Conservation (phyloP, 2,113 vertebrate species). For the Canis aureus region DNA sequence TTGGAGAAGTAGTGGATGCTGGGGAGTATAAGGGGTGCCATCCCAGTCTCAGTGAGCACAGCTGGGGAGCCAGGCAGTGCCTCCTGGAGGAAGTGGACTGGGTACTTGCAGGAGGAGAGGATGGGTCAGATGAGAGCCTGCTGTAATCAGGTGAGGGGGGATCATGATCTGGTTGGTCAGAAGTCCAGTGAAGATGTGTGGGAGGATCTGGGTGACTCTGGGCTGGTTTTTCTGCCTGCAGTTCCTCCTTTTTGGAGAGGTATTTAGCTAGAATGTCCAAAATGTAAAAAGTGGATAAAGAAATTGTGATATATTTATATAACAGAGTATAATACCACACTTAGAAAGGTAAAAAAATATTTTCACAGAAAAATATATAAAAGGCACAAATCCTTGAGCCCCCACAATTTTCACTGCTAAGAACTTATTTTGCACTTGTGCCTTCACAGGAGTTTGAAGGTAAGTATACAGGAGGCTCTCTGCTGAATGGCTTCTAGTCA, state of each 20-base stretch:
- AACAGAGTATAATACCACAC: neutral
- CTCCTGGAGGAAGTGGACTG: neutral
- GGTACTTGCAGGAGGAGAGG: neutral
- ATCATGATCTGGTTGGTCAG: neutral
- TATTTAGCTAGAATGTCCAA: neutral
- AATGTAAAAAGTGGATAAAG: neutral
- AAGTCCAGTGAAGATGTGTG: neutral
- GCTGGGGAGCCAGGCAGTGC: neutral
- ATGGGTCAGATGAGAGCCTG: neutral
- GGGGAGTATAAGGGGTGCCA: neutral
- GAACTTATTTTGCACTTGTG: neutral
- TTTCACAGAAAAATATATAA: neutral
- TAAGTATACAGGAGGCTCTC: neutral
- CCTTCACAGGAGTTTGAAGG: neutral
- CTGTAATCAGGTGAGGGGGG: accelerated
- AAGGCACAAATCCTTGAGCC: neutral
- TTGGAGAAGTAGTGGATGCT: neutral
- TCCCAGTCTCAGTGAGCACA: neutral
- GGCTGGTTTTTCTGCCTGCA: neutral
- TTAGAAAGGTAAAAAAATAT: constrained; percentile 25
- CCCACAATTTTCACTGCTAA: neutral
- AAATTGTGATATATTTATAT: too few species aligned
- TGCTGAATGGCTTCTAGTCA: neutral
- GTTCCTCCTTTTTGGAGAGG: neutral
- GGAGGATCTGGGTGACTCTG: neutral